Percentiles rank a stretch among this genome's conserved stretches.
Conservation (phyloP, 2,797 vertebrate genomes). For the Lepidocolaptes lacrymiger region DNA sequence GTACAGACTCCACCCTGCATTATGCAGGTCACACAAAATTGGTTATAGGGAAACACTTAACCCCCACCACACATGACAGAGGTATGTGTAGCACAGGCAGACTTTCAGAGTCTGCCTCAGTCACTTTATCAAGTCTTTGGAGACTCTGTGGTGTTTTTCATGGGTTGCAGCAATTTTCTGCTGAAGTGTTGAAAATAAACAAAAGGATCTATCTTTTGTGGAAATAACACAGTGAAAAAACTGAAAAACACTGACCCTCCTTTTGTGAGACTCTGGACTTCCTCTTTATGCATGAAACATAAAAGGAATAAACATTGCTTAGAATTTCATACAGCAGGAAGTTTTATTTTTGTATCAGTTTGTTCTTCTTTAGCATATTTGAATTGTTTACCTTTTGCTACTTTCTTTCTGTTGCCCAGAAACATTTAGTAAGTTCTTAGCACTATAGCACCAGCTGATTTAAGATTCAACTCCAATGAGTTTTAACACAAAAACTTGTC, state of each 20-base stretch:
- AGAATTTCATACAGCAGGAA: neutral
- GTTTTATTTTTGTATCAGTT: neutral
- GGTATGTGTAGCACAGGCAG: neutral
- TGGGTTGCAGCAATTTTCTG: neutral
- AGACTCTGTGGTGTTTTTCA: neutral
- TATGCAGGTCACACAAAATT: neutral
- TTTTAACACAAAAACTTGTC: neutral
- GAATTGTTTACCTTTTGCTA: slow-evolving; percentile 5
- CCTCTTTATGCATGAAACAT: neutral
- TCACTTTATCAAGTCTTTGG: neutral
- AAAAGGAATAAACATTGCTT: neutral
- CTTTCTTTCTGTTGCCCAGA: slow-evolving; percentile 69
- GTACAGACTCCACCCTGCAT: neutral
- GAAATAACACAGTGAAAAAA: neutral
- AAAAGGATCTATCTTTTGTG: neutral
- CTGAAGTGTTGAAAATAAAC: neutral
- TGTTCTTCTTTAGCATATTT: slow-evolving; percentile 7
- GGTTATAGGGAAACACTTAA: neutral
- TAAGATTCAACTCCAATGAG: neutral
- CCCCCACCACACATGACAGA: neutral
- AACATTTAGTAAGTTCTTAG: slow-evolving; percentile 62
- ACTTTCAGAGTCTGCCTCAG: neutral
- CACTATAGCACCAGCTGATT: neutral
- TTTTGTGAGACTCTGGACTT: neutral
- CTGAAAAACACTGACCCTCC: neutral